Percentiles rank a stretch among this genome's conserved stretches.
Evolutionary conservation across 2,113 vertebrate genomes (phyloP).

Genomic region (Amblyopsis rosae): DNA sequence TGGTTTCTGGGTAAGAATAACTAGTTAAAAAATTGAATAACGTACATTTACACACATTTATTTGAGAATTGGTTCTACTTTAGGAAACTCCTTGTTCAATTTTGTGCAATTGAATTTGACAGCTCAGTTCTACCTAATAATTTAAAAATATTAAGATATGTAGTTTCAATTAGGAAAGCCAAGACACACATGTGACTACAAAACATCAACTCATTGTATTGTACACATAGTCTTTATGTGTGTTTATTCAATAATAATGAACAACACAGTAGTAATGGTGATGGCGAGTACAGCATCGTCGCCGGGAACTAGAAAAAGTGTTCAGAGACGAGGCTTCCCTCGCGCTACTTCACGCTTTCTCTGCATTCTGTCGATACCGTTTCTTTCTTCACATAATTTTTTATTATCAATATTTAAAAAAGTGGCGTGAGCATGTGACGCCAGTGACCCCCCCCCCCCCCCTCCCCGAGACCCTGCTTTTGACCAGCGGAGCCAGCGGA

Average conservation of each 20-base stretch:
- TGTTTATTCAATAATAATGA: constrained; percentile 75
- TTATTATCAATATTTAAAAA: constrained; percentile 48
- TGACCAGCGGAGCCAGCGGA: constrained; percentile 40
- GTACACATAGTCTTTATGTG: constrained; percentile 54
- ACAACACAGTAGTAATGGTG: constrained; percentile 67
- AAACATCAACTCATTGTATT: constrained; percentile 34
- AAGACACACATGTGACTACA: constrained; percentile 36
- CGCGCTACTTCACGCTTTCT: constrained; percentile 43
- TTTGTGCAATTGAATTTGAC: too few species aligned
- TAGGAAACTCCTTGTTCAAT: too few species aligned
- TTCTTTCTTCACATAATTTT: constrained; percentile 32
- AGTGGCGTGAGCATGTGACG: constrained; percentile 61
- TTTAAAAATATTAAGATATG: background rate
- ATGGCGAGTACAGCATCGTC: constrained; percentile 45
- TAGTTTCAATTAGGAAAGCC: constrained; percentile 17
- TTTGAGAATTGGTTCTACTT: background rate
- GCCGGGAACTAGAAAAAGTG: constrained; percentile 49
- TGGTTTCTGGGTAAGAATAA: too few species aligned
- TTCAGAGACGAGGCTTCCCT: constrained; percentile 39
- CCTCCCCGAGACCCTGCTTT: constrained; percentile 43
- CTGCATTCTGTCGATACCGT: constrained; percentile 52
- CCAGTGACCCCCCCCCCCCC: constrained; percentile 68
- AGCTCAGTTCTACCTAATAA: too few species aligned
- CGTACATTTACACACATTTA: background rate
- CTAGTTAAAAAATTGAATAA: background rate